Evolutionary conservation across 2,888 invertebrate species (phyloP).

Genomic region (Lathronympha strigana): DNA sequence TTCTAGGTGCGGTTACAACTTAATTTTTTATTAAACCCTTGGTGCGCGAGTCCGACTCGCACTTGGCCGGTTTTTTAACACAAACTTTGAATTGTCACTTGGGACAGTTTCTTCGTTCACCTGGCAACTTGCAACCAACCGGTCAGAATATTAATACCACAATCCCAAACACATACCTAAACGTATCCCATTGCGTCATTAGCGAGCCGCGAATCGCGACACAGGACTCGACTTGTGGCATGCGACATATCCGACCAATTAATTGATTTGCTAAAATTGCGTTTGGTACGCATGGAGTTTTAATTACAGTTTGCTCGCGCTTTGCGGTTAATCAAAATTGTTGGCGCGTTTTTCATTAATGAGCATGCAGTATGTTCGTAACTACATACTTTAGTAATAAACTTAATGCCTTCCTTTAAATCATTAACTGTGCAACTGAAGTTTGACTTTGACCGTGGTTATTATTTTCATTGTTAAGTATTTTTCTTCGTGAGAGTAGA

Average conservation of each 20-base stretch:
- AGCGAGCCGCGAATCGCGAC: constrained; percentile 36
- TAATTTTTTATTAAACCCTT: too few relatives aligned
- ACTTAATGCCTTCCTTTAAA: too few relatives aligned
- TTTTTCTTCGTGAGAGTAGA: too few relatives aligned
- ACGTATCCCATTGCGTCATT: constrained; percentile 37
- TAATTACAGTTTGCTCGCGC: constrained; percentile 13
- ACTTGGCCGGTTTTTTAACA: too few relatives aligned
- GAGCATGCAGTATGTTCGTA: background rate
- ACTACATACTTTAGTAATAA: too few relatives aligned
- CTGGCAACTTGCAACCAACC: too few relatives aligned
- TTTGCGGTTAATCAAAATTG: constrained; percentile 10
- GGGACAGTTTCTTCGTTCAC: too few relatives aligned
- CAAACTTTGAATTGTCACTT: too few relatives aligned
- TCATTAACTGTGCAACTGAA: background rate
- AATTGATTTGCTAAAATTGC: constrained; percentile 32
- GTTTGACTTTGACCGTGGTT: too few relatives aligned
- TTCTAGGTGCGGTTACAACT: too few relatives aligned
- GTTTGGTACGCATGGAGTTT: constrained; percentile 27
- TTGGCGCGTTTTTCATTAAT: constrained; percentile 11
- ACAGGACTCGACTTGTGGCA: constrained; percentile 27
- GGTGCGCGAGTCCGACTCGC: too few relatives aligned
- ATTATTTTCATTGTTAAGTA: too few relatives aligned
- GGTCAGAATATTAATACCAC: background rate
- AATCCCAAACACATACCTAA: constrained; percentile 13
- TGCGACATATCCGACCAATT: constrained; percentile 21